phyloP scores from a whole-genome alignment of 2,113 vertebrate species.

The Amazona guildingii region DNA sequence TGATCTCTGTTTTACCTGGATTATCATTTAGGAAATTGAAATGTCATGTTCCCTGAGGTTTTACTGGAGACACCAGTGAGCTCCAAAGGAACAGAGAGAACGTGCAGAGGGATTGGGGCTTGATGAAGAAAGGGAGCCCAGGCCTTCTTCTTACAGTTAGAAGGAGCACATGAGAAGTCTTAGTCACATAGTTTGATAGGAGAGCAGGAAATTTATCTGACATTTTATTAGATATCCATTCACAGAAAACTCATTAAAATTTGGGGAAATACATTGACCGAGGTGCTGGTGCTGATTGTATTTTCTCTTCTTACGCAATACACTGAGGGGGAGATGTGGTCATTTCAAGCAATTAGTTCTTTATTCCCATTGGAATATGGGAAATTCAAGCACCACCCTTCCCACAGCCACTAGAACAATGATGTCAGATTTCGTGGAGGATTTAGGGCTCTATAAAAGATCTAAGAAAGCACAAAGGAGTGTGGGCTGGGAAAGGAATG shows the following conservation, averaged over 20 bases:
- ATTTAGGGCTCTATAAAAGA: slow-evolving; percentile 8
- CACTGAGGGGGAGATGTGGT: background rate
- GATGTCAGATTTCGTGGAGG: slow-evolving; percentile 22
- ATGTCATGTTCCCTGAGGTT: background rate
- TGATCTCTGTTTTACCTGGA: background rate
- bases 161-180: background rate
- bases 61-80: background rate
- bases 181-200: background rate
- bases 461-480: slow-evolving; percentile 18
- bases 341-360: slow-evolving; percentile 7
- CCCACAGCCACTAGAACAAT: slow-evolving; percentile 19
- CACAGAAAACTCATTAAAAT: background rate
- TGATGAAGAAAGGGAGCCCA: background rate
- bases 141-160: background rate
- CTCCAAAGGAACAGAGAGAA: background rate
- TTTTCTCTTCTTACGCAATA: background rate
- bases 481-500: background rate
- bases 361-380: background rate
- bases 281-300: background rate
- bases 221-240: background rate
- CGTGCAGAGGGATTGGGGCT: rapidly evolving
- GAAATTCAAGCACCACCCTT: slow-evolving; percentile 2
- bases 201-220: background rate
- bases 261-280: background rate
- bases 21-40: background rate